Conservation (phyloP, 2,113 vertebrate genomes). For the Phaethornis superciliosus region DNA sequence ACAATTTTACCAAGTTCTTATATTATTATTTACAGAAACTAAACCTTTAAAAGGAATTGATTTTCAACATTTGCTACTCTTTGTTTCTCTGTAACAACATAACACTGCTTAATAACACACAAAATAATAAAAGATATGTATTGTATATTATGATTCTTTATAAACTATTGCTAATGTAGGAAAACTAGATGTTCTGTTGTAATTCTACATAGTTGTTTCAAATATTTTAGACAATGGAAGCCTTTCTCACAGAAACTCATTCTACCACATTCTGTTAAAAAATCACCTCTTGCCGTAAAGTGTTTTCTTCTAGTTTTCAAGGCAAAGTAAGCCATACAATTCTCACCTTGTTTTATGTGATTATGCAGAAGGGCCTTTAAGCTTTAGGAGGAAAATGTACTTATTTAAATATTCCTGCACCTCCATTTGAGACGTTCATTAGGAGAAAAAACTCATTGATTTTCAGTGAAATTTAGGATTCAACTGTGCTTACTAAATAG, state of each 20-base stretch:
- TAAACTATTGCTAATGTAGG: not conserved
- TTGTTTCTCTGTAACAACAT: not conserved
- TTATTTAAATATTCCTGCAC: not conserved
- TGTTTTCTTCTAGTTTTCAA: constrained; percentile 39
- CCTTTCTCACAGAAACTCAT: not conserved
- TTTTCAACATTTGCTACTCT: not conserved
- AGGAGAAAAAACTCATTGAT: not conserved
- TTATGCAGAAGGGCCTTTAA: constrained; percentile 50
- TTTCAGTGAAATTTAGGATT: not conserved
- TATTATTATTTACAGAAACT: not conserved
- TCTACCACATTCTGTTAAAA: not conserved
- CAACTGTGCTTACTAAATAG: not conserved
- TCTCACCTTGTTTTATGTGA: not conserved
- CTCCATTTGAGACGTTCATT: not conserved
- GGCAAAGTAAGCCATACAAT: not conserved
- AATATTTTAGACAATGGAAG: not conserved
- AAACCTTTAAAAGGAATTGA: not conserved
- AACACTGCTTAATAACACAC: not conserved
- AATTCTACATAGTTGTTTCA: not conserved
- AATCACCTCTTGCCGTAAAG: constrained; percentile 9
- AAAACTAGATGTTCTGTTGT: not conserved
- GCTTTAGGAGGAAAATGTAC: not conserved
- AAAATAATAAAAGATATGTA: not conserved
- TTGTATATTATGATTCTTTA: not conserved
- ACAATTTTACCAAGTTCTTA: not conserved